Conservation (phyloP, 1,140 invertebrate genomes). For the Phortica variegata region DNA sequence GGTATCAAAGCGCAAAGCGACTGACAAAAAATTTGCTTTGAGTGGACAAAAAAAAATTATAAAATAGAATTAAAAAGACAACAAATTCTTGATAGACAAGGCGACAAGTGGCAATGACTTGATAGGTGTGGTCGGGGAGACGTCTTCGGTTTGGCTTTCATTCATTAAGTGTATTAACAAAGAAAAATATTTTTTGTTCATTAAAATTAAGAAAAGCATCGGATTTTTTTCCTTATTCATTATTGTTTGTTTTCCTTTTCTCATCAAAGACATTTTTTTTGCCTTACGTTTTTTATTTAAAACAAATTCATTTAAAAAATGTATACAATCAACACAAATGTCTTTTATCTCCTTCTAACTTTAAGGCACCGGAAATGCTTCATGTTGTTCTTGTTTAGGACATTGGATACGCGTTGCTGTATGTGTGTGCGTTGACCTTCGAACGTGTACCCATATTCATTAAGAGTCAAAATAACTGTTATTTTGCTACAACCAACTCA, state of each 20-base stretch:
- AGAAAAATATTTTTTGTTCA: slow-evolving; percentile 18
- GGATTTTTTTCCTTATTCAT: no score
- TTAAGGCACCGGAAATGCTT: no score
- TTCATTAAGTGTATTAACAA: slow-evolving; percentile 16
- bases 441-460: slow-evolving; percentile 51
- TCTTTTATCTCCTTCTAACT: no score
- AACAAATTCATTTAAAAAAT: slow-evolving; percentile 1
- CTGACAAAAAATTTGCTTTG: slow-evolving; percentile 1
- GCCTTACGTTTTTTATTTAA: background rate
- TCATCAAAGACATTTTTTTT: background rate
- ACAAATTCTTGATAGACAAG: slow-evolving; percentile 37
- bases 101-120: slow-evolving; percentile 6
- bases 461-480: slow-evolving; percentile 54
- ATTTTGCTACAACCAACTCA: slow-evolving; percentile 32
- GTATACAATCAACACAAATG: background rate
- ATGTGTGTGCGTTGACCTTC: slow-evolving; percentile 45
- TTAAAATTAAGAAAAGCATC: slow-evolving; percentile 2
- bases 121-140: background rate
- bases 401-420: no score
- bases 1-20: slow-evolving; percentile 45
- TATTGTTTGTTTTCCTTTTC: background rate
- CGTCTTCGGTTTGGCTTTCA: slow-evolving; percentile 4
- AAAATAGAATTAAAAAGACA: slow-evolving; percentile 52
- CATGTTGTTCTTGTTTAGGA: no score
- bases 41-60: slow-evolving; percentile 42